Evolutionary conservation across 2,113 vertebrate species (phyloP), one percentile per base, ranked within the genome.

Genomic region (Boleophthalmus pectinirostris): DNA sequence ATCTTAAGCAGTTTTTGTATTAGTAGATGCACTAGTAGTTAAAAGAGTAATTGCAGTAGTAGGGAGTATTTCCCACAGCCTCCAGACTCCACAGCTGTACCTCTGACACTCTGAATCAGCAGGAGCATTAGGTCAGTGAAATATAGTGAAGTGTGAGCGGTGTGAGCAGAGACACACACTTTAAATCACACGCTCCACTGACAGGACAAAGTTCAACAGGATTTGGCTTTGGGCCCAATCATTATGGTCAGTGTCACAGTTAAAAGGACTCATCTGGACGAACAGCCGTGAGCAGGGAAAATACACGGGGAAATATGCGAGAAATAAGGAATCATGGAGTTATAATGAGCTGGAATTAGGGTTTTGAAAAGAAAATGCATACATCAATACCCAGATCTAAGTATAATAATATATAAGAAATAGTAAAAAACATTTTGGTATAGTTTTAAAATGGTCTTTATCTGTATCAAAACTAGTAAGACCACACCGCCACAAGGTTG

Each of bases 71-170:
- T 67, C 79, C 75, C 51, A 68, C 68, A 1, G 21, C n/a, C 29
- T 56, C 18, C 24, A 18, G 20, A 24, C 56, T 65, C 72, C 70
- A 66, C 65, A 67, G 15, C 33, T 75, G 61, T 77, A 56, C 47
- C 63, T 74, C 33, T 64, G 79, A 80, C 75, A 77, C 57, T 69
- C 56, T 72, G 74, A 87, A 79, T 77, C 69, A 69, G 60, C 3
- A 38, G 35, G 65, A 47, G 64, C 35, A 79, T 74, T 67, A 85
- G 73, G 67, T 66, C 53, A 5, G 20, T 58, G 61, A 70, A 21
- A 76, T 63, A 45, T 5, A 21, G 18, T 74, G 72, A 81, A 79
- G 84, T 86, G 47, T 81, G 69, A 16, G 23, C 77, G 72, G 46
- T 68, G 75, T 60, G n/a, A 20, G 73, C 74, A 43, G 21, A 82